Conservation (phyloP, 2,888 invertebrate genomes). For the Cryptocephalus moraei region DNA sequence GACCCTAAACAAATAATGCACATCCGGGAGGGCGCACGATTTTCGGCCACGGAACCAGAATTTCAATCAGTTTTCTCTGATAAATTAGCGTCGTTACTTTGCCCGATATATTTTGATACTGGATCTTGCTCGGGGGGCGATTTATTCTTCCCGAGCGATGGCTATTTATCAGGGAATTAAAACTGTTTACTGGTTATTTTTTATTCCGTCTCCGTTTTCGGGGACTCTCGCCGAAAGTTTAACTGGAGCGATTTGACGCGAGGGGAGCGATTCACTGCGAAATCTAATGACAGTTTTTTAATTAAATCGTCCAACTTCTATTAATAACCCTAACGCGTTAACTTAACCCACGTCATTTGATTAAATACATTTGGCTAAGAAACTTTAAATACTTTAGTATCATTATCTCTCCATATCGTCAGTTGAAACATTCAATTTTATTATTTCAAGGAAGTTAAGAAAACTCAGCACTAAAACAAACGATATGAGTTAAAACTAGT, state of each 20-base stretch:
- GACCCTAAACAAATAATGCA: slow-evolving; percentile 33
- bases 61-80: slow-evolving; percentile 25
- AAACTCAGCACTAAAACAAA: too few species aligned
- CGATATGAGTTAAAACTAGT: too few species aligned
- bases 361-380: too few species aligned
- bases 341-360: too few species aligned
- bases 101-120: background rate
- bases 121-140: background rate
- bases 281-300: too few species aligned
- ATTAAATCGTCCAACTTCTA: too few species aligned
- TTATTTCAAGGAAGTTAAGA: too few species aligned
- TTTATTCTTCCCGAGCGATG: background rate
- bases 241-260: background rate
- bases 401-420: too few species aligned
- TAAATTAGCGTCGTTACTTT: slow-evolving; percentile 18
- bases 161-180: background rate
- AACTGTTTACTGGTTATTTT: background rate
- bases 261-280: background rate
- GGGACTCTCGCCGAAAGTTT: background rate
- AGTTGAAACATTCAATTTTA: too few species aligned
- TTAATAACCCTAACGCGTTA: too few species aligned
- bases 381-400: too few species aligned
- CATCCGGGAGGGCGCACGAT: slow-evolving; percentile 26
- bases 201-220: too few species aligned
- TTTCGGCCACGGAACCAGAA: slow-evolving; percentile 16